Percentiles rank a stretch among this genome's conserved stretches.
These are phyloP conservation scores for Hoplias malabaricus DNA, from an alignment of 2,113 vertebrate genomes.

Conservation along the genomic window DNA sequence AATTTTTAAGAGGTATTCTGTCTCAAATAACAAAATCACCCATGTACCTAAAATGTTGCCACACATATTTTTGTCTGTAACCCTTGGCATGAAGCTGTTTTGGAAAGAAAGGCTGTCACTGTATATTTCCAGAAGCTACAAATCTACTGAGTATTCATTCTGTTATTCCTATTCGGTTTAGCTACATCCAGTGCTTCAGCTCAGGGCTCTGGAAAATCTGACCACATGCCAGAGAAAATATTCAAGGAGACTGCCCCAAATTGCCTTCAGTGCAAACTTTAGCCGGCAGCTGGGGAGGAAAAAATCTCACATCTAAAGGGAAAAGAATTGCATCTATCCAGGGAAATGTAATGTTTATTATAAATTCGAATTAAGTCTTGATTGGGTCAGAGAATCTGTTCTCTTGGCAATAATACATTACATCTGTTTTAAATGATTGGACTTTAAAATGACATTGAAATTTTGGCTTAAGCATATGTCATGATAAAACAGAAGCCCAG, in stretches of 20 bases:
- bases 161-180: conserved; percentile 29
- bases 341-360: conserved; percentile 22
- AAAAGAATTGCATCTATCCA: neutral
- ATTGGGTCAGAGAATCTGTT: conserved; percentile 1
- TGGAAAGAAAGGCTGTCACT: neutral
- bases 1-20: neutral
- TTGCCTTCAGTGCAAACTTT: conserved; percentile 33
- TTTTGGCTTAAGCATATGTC: conserved; percentile 8
- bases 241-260: conserved; percentile 43
- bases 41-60: neutral
- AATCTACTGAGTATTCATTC: conserved; percentile 38
- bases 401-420: neutral
- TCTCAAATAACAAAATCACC: neutral
- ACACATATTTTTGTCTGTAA: neutral
- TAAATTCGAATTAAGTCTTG: conserved; percentile 31
- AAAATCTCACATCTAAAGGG: neutral
- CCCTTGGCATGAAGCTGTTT: conserved; percentile 1
- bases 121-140: neutral
- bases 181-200: conserved; percentile 12
- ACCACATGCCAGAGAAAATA: conserved; percentile 38
- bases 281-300: conserved; percentile 17
- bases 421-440: neutral
- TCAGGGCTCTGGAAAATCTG: conserved; percentile 46
- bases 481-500: neutral
- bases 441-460: neutral